Evolutionary conservation across 1,140 invertebrate species (phyloP), one percentile per base, ranked within the genome.

Genomic region (Pinna nobilis): DNA sequence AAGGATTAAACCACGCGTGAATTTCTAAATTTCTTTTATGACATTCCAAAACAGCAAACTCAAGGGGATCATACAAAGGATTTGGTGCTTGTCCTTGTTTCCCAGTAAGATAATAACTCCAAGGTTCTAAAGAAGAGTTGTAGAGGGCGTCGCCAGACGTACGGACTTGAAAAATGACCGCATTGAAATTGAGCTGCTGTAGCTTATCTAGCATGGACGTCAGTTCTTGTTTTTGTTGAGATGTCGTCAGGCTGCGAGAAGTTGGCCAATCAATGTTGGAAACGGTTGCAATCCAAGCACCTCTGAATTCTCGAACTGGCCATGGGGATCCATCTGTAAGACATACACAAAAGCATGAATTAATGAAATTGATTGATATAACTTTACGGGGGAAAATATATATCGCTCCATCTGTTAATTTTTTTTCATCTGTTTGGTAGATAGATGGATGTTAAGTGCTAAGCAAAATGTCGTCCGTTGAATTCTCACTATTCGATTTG

Each of bases 1-100:
- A 88, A 1, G 87, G 87, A 61, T 88, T 88, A 50, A 86, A 82
- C 87, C 87, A 88, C 0, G 86, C 82, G 70, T 88, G 87, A 0
- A 88, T 79, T 64, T 88, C 85, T 41, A 87, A 81, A 41, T 82
- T 82, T 44, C 81, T 66, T 9, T 35, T 60, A 50, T 86, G 84
- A 1, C 81, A 81, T 60, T 85, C 81, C 5, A 65, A 28, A 7
- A 86, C 59, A 1, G 81, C 59, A 59, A 83, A 82, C 55, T 78
- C 44, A 3, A 88, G 72, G n/a, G 87, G 87, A 49, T 88, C 87
- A 53, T 81, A 88, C 44, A 59, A 80, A 9, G 84, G 84, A 47
- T 28, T 61, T 0, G 87, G 86, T 2, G 80, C 76, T 41, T 63
- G 74, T 2, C 87, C 87, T 59, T 88, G 86, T n/a, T 55, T 47